Evolutionary conservation across 2,113 vertebrate species (phyloP).

Genomic region (Ceuthmochares aereus): DNA sequence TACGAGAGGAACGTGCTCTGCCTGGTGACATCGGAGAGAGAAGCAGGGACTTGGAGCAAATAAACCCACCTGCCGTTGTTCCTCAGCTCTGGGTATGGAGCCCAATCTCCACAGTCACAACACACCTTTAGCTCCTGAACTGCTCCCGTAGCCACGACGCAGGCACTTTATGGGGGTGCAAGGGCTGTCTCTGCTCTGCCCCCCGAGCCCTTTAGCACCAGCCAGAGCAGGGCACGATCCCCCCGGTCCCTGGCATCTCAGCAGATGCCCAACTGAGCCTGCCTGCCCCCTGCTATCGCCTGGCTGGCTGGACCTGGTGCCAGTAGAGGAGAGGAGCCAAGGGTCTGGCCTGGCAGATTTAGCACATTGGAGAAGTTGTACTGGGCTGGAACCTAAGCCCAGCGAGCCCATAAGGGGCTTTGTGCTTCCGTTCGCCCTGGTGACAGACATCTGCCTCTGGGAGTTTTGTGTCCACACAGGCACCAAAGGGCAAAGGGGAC

Average conservation of each 20-base stretch:
- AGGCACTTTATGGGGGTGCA: background rate
- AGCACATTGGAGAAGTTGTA: background rate
- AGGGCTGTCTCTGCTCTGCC: background rate
- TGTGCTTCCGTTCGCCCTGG: background rate
- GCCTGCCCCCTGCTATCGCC: background rate
- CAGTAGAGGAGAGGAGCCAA: background rate
- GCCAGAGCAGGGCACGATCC: background rate
- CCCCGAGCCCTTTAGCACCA: background rate
- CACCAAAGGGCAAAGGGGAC: background rate
- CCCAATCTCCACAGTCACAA: background rate
- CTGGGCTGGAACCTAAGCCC: background rate
- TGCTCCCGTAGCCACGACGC: fast-evolving
- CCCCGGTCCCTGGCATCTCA: fast-evolving
- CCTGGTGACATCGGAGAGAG: background rate
- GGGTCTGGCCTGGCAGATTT: background rate
- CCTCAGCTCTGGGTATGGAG: background rate
- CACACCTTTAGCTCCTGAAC: background rate
- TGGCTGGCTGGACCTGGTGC: background rate
- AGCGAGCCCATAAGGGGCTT: background rate
- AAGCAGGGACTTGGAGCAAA: background rate
- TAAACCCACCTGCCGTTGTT: background rate
- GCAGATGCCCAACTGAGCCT: background rate
- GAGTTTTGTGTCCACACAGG: background rate
- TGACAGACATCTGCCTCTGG: background rate
- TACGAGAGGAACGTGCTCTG: background rate